Percentiles rank a stretch among this genome's conserved stretches.
Evolutionary conservation across 2,113 vertebrate species (phyloP).

Genomic region (Pelvicachromis taeniatus): DNA sequence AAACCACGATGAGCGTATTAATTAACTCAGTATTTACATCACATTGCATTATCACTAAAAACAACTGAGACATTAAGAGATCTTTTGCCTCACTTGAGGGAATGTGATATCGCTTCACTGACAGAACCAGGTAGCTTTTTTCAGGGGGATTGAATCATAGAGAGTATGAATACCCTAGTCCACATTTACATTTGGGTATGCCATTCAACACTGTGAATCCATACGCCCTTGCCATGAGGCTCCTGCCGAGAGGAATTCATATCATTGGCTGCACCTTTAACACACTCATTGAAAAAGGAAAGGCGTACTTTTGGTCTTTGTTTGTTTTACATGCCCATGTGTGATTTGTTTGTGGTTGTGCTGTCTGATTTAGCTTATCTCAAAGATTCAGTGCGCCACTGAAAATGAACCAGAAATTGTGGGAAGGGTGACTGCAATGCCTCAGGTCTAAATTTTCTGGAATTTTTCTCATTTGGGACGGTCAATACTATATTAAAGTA

Average conservation of each 20-base stretch:
- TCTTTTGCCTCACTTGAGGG: not conserved
- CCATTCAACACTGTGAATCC: not conserved
- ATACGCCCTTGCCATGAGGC: not conserved
- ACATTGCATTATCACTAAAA: not conserved
- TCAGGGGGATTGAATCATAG: not conserved
- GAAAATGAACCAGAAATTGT: not conserved
- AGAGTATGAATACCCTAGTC: not conserved
- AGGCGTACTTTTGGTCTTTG: not conserved
- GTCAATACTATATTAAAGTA: not conserved
- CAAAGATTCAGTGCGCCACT: not conserved
- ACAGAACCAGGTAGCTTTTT: not conserved
- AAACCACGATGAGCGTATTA: not conserved
- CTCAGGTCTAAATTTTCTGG: not conserved
- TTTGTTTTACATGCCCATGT: not conserved
- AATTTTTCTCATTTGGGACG: not conserved
- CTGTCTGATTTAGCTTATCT: constrained; percentile 3
- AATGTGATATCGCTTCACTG: not conserved
- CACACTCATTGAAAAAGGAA: not conserved
- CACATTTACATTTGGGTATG: not conserved
- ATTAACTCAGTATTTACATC: not conserved
- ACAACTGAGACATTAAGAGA: not conserved
- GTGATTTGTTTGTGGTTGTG: not conserved
- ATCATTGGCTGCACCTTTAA: not conserved
- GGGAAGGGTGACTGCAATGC: not conserved
- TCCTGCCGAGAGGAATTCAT: not conserved